Base-by-base conservation (phyloP, 37 sponge, comb jelly and placozoan species). In the Oopsacas minuta region DNA sequence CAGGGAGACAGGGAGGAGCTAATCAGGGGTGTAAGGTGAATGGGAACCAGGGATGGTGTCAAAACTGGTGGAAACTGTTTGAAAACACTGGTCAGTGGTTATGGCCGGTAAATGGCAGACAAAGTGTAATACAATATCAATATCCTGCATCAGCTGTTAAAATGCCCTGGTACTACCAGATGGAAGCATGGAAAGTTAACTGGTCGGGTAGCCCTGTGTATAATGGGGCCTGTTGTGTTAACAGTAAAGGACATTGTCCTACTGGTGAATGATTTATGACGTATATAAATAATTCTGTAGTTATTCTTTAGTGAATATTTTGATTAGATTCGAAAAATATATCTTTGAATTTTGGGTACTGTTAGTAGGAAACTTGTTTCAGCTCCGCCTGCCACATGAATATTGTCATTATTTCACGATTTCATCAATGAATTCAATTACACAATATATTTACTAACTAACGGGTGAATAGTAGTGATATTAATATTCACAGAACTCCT, bases 11-110 rank as follows among this genome's bases (percentile, higher is more conserved):
- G 22, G 87, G 87, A 0, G 87, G 83, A 0, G 61, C 83, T 1
- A 87, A 87, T 37, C 83, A 87, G 52, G 87, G 83, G 1, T 87
- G 87, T 38, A 87, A 87, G 32, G 87, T 87, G 37, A 87, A 87
- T 34, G 37, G 61, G 17, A 37, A 83, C 38, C 87, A 87, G 30
- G 87, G 87, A 32, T 87, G 87, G 87, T 87, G 87, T 25, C n/a
- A 83, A 39, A 87, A 87, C 38, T 87, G 87, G 87, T 87, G 87
- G 87, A 39, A 23, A 10, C 35, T 52, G 46, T 53, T 87, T 32
- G 84, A 83, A 20, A 83, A 87, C 84, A 87, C 87, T 3, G 84
- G 81, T 23, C 87, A 87, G 37, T 87, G 87, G 87, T 35, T 87
- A 0, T 87, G 87, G 87, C 87, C 87, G 0, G 84, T 0, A 5